Base-by-base conservation (phyloP, 2,888 invertebrate species). In the Leptogaster cylindrica region DNA sequence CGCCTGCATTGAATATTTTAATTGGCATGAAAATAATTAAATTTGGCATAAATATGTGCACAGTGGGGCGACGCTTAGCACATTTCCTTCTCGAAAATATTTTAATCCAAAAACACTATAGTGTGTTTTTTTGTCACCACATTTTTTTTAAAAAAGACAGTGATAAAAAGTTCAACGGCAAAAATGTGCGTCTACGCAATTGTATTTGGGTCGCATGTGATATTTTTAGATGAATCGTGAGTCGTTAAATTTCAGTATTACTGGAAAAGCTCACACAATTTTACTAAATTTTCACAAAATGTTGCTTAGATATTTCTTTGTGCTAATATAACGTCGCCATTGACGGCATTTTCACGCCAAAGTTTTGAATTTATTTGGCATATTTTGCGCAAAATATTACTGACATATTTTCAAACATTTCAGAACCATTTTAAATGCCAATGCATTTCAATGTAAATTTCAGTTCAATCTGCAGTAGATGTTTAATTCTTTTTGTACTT, bases 1-100 rank as follows among this genome's bases (percentile, higher is more conserved):
- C 67, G 67, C 67, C 67, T 67, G 61, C 51, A 67, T 44, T 51
- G 31, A 67, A 50, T 50, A 55, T 67, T 67, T 67, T 67, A 67
- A 67, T 67, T 67, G 67, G 51, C 51, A 10, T 48, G 51, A 31
- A 63, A 28, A 63, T 31, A 46, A 31, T 46, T 63, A 28, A 63
- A 12, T 63, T 63, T 63, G 46, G 46, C 46, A 46, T 46, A 55
- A 31, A 55, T 23, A 23, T 55, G n/a, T 16, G 33, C n/a, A n/a
- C 31, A 52, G 10, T 12, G 12, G n/a, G 52, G 18, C 33, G 14
- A 52, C 27, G 31, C 23, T 18, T 23, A 8, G n/a, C 6, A 28
- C 28, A 14, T 36, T 55, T 52, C 25, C 25, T 55, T 55, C 55
- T 39, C 55, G 55, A 55, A 55, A 36, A 36, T 55, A 55, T 18